Evolutionary conservation across 2,797 vertebrate species (phyloP).

Genomic region (Enteromius trimaculatus): DNA sequence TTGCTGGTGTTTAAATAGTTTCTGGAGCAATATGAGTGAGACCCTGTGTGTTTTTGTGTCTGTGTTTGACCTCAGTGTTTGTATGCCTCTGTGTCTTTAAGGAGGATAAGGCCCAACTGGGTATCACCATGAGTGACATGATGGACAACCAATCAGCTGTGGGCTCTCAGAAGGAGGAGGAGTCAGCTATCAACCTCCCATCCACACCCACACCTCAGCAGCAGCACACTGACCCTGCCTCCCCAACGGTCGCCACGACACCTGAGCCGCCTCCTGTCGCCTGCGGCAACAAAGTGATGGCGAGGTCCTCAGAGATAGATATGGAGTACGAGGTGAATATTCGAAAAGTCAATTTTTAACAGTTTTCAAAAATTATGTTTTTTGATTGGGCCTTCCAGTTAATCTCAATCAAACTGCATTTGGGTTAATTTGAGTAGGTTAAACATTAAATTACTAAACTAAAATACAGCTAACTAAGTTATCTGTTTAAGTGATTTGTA

Average conservation of each 20-base stretch:
- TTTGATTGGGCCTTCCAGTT: too few species aligned
- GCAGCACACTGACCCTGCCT: slow-evolving; percentile 80
- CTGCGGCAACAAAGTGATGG: slow-evolving; percentile 71
- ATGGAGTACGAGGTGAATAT: slow-evolving; percentile 70
- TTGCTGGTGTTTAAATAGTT: slow-evolving; percentile 6
- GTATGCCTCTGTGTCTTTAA: slow-evolving; percentile 54
- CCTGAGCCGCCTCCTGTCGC: slow-evolving; percentile 72
- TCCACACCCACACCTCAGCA: slow-evolving; percentile 66
- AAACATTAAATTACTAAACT: too few species aligned
- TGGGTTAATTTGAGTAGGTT: too few species aligned
- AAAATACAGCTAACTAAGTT: too few species aligned
- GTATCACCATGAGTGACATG: slow-evolving; percentile 70
- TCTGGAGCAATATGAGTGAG: slow-evolving; percentile 29
- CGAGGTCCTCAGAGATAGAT: slow-evolving; percentile 63
- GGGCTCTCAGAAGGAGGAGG: slow-evolving; percentile 75
- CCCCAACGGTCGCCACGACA: slow-evolving; percentile 77
- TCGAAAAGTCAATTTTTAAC: not conserved
- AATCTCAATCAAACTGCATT: too few species aligned
- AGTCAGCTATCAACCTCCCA: slow-evolving; percentile 65
- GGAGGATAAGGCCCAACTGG: slow-evolving; percentile 72
- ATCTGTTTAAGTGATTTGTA: not conserved
- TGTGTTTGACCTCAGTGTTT: slow-evolving; percentile 29
- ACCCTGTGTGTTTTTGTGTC: not conserved
- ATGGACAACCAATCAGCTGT: slow-evolving; percentile 77
- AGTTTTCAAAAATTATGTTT: too few species aligned